These are phyloP conservation scores for Orchesella flavescens DNA, from an alignment of 2,888 invertebrate species.

Conservation along the genomic window DNA sequence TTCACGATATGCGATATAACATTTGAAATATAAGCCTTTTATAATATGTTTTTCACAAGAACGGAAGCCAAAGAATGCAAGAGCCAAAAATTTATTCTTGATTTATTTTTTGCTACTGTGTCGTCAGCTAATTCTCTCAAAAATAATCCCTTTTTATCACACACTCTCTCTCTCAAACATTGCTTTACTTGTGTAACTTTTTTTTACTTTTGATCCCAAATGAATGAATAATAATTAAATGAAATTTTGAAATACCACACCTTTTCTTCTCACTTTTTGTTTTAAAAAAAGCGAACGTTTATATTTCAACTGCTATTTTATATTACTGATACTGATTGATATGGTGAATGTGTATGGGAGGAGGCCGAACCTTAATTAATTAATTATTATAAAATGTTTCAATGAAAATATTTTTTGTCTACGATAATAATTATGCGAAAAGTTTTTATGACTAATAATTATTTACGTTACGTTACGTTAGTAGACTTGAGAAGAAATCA, in stretches of 20 bases:
- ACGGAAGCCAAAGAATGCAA: neutral
- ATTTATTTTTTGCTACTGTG: slow-evolving; percentile 9
- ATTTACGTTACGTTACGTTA: too few species aligned
- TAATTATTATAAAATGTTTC: neutral
- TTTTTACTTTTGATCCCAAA: neutral
- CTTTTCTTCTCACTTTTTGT: neutral
- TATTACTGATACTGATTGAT: too few species aligned
- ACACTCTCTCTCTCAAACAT: neutral
- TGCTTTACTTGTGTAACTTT: slow-evolving; percentile 22
- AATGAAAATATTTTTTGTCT: neutral
- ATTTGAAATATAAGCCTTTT: neutral
- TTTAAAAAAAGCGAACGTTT: neutral
- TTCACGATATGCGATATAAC: too few species aligned
- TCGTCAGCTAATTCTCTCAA: slow-evolving; percentile 4
- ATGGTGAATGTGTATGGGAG: slow-evolving; percentile 32
- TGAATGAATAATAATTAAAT: neutral
- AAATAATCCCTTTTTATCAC: slow-evolving; percentile 4
- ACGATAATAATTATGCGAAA: neutral
- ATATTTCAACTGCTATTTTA: neutral
- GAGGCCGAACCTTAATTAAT: slow-evolving; percentile 50
- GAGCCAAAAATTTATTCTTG: neutral
- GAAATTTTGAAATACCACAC: neutral
- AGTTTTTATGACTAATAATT: too few species aligned
- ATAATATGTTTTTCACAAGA: neutral
- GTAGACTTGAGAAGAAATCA: neutral